phyloP scores from a whole-genome alignment of 2,797 vertebrate genomes.

The Siniperca obscura region DNA sequence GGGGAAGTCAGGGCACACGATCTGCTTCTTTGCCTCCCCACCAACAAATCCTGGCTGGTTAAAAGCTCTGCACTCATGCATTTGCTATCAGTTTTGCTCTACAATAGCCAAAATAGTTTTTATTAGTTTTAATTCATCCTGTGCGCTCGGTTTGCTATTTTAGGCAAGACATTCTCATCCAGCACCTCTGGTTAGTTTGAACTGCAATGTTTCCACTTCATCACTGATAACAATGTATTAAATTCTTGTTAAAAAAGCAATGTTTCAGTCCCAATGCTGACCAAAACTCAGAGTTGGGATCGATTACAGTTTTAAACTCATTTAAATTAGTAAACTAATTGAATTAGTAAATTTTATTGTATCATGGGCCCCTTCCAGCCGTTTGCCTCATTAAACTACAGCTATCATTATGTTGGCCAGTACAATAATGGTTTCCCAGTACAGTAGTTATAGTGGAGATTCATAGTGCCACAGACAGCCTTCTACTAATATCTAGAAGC shows the following conservation, averaged over 20 bases:
- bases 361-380: slow-evolving; percentile 40
- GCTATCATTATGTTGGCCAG: slow-evolving; percentile 55
- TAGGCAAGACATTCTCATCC: slow-evolving; percentile 9
- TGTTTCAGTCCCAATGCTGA: slow-evolving; percentile 19
- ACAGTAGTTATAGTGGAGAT: slow-evolving; percentile 47
- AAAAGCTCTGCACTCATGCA: slow-evolving; percentile 26
- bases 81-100: slow-evolving; percentile 25
- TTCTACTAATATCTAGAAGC: slow-evolving; percentile 56
- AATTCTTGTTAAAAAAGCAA: slow-evolving; percentile 6
- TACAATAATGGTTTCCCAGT: slow-evolving; percentile 48
- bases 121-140: slow-evolving; percentile 23
- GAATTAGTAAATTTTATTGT: slow-evolving; percentile 45
- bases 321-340: slow-evolving; percentile 51
- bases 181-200: slow-evolving; percentile 14
- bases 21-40: slow-evolving; percentile 27
- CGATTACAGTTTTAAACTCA: slow-evolving; percentile 18
- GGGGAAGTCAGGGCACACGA: slow-evolving; percentile 43
- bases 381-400: slow-evolving; percentile 66
- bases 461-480: slow-evolving; percentile 46
- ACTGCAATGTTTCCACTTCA: slow-evolving; percentile 4
- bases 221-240: not conserved
- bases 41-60: slow-evolving; percentile 51
- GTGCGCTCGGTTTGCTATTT: not conserved
- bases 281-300: slow-evolving; percentile 1
- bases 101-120: slow-evolving; percentile 23